Conservation (phyloP, 2,797 vertebrate species). For the Anabacerthia variegaticeps region DNA sequence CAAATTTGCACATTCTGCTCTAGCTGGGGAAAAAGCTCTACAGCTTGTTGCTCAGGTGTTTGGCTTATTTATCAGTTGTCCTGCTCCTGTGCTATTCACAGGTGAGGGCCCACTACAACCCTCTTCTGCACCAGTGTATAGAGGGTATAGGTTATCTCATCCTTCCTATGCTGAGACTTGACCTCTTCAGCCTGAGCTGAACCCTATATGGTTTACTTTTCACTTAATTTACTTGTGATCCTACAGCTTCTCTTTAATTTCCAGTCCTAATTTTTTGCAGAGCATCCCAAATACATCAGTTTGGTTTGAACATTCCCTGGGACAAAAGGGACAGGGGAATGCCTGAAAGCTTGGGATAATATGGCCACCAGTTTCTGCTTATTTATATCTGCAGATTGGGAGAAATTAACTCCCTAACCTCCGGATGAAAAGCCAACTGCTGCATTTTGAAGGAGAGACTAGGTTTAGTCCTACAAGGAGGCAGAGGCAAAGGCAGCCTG, state of each 20-base stretch:
- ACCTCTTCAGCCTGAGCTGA: background rate
- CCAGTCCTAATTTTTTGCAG: background rate
- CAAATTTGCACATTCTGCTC: background rate
- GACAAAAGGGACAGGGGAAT: background rate
- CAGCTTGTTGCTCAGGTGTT: background rate
- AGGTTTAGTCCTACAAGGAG: background rate
- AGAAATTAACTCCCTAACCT: background rate
- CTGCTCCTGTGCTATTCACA: background rate
- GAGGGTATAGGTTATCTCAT: background rate
- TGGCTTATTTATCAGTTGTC: background rate
- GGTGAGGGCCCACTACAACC: background rate
- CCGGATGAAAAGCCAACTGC: background rate
- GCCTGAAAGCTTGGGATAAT: background rate
- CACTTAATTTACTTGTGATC: background rate
- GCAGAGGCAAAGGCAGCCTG: background rate
- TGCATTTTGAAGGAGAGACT: background rate
- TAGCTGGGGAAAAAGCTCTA: background rate
- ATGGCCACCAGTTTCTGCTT: background rate
- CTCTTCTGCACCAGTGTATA: background rate
- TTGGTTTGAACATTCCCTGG: background rate
- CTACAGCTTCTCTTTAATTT: background rate
- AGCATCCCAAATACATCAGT: background rate
- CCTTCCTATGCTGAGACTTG: background rate
- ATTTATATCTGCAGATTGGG: background rate
- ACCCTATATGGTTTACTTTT: background rate